These are phyloP conservation scores for Diploscapter pachys DNA, from an alignment of 1,140 invertebrate species.

Conservation along the genomic window DNA sequence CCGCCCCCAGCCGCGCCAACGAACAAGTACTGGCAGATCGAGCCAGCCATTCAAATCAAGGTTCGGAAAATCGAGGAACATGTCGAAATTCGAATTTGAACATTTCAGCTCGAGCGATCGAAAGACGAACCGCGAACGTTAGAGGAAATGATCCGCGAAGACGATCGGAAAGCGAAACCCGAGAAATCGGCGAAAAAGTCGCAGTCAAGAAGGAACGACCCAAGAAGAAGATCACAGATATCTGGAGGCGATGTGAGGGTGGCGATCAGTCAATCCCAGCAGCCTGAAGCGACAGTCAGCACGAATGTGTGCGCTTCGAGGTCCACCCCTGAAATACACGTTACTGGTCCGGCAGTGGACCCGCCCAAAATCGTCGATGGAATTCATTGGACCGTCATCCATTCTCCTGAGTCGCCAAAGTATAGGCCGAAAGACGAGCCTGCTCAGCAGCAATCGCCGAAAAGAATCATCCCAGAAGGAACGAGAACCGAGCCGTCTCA, in stretches of 20 bases:
- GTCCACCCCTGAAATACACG: background rate
- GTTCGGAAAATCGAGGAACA: background rate
- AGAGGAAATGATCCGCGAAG: constrained; percentile 11
- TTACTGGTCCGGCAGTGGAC: background rate
- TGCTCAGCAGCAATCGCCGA: background rate
- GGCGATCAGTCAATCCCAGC: background rate
- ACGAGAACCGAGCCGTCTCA: constrained; percentile 4
- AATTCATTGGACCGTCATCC: constrained; percentile 31
- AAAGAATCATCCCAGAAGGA: background rate
- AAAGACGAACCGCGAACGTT: background rate
- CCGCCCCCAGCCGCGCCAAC: constrained; percentile 6
- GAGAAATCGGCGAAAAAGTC: background rate
- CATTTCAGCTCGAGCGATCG: too few relatives aligned
- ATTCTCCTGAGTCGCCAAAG: constrained; percentile 1
- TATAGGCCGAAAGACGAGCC: constrained; percentile 1
- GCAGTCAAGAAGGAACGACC: background rate
- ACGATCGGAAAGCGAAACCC: background rate
- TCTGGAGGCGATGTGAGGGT: background rate
- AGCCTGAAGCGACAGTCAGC: background rate
- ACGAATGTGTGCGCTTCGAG: too few relatives aligned
- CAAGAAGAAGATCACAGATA: background rate
- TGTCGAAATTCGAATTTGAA: too few relatives aligned
- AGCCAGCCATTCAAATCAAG: constrained; percentile 13
- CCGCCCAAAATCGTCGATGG: constrained; percentile 18
- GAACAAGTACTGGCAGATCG: constrained; percentile 31